phyloP scores from a whole-genome alignment of 2,113 vertebrate species.

The Chauna torquata region DNA sequence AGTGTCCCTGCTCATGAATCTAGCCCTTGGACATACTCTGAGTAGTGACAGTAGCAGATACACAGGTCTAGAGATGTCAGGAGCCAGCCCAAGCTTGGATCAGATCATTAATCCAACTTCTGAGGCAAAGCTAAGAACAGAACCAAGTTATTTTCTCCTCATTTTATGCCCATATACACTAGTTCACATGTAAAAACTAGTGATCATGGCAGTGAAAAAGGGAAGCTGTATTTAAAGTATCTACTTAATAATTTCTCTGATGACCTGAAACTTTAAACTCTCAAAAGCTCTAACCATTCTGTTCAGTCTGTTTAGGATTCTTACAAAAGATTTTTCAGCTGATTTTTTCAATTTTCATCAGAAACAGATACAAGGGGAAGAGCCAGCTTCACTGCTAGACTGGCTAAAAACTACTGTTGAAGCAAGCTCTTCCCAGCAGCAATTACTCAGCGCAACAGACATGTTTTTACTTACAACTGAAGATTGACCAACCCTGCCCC shows the following conservation, averaged over 20 bases:
- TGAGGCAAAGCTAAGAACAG: neutral
- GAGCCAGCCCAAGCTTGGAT: neutral
- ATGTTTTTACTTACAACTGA: neutral
- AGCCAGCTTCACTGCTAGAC: neutral
- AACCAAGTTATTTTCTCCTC: neutral
- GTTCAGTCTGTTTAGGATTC: neutral
- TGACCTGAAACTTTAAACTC: neutral
- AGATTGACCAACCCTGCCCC: conserved; percentile 16
- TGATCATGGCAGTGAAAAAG: neutral
- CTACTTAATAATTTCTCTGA: neutral
- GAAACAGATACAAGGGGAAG: neutral
- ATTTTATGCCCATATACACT: neutral
- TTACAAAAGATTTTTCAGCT: neutral
- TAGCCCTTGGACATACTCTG: neutral
- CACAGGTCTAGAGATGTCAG: neutral
- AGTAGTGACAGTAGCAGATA: neutral
- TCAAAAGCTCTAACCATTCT: neutral
- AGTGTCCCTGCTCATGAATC: neutral
- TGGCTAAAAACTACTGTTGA: neutral
- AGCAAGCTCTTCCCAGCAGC: neutral
- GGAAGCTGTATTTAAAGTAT: neutral
- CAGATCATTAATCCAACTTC: neutral
- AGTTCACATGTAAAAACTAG: neutral
- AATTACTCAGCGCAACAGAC: neutral
- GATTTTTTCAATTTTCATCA: neutral